phyloP scores from a whole-genome alignment of 2,888 invertebrate species.

The Drosophila cognata region DNA sequence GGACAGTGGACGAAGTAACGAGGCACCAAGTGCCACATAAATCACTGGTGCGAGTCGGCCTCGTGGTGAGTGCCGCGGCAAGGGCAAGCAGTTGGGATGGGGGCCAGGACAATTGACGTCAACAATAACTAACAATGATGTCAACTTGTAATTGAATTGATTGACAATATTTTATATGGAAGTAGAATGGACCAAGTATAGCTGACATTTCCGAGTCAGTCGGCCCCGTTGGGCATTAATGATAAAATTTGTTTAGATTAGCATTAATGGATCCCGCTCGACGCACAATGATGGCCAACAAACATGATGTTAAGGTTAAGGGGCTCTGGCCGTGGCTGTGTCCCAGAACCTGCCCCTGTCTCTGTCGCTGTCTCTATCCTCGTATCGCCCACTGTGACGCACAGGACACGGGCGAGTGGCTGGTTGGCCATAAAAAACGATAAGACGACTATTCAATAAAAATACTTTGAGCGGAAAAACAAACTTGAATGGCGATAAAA shows the following conservation, averaged over 20 bases:
- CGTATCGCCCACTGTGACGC: slow-evolving; percentile 28
- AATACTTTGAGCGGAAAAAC: slow-evolving; percentile 84
- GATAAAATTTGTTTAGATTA: slow-evolving; percentile 84
- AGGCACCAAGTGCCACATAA: slow-evolving; percentile 68
- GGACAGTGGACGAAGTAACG: slow-evolving; percentile 37
- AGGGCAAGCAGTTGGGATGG: background rate
- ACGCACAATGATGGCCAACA: slow-evolving; percentile 26
- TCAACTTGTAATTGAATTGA: slow-evolving; percentile 83
- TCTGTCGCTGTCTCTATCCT: background rate
- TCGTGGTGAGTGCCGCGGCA: background rate
- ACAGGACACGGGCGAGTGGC: slow-evolving; percentile 55
- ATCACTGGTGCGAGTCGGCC: slow-evolving; percentile 50
- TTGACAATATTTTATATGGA: slow-evolving; percentile 82
- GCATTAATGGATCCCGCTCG: slow-evolving; percentile 71
- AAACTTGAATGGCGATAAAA: slow-evolving; percentile 81
- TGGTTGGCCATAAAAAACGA: slow-evolving; percentile 78
- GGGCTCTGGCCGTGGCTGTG: slow-evolving; percentile 13
- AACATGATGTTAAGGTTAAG: slow-evolving; percentile 25
- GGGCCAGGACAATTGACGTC: slow-evolving; percentile 74
- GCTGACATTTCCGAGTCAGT: slow-evolving; percentile 27
- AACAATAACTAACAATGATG: slow-evolving; percentile 79
- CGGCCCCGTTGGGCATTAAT: slow-evolving; percentile 58
- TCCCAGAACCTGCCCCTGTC: slow-evolving; percentile 12
- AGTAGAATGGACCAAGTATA: slow-evolving; percentile 38
- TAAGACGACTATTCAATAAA: slow-evolving; percentile 80